Base-by-base conservation (phyloP, 2,797 vertebrate species). In the Epinephelus awoara region DNA sequence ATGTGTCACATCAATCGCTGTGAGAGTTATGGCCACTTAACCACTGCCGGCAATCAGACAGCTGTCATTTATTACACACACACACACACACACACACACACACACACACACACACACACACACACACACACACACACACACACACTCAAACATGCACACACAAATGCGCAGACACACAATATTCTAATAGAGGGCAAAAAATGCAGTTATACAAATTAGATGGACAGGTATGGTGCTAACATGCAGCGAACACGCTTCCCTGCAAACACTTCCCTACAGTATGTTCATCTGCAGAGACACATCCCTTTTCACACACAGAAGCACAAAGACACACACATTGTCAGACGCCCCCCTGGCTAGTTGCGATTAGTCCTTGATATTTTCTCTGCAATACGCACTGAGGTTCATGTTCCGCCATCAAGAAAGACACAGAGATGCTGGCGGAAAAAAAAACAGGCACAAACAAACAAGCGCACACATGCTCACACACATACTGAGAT, bases 21-120 rank as follows among this genome's bases (percentile, higher is more conserved):
- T 56, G 80, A 89, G 89, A 88, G 84, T 85, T 90, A 90, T 85
- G 81, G 83, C 84, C 82, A 86, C 87, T 93, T 89, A 91, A 87
- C 82, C 79, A 83, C 80, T 78, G 86, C 57, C 74, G 80, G 76
- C 71, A 77, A 78, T 83, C 77, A 82, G 90, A 92, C 89, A 90
- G 81, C 79, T 89, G 87, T 87, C 82, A 85, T 90, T 92, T 92
- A 80, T 91, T 81, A 83, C 63, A 65, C 69, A 71, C 12, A 51
- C 46, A 18, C 10, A 46, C 7, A 40, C 17, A 18, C n/a, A 17
- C 63, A 34, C 44, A 51, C 64, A 68, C 49, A 67, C 50, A 71
- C 63, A 82, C 46, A 46, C 52, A 25, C 40, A 77, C 52, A 67
- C 55, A 83, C 63, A 65, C 68, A 71, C 17, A 18, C n/a, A 83